Percentiles rank a stretch among this genome's conserved stretches.
phyloP scores from a whole-genome alignment of 2,113 vertebrate genomes.

The Cettia cetti region DNA sequence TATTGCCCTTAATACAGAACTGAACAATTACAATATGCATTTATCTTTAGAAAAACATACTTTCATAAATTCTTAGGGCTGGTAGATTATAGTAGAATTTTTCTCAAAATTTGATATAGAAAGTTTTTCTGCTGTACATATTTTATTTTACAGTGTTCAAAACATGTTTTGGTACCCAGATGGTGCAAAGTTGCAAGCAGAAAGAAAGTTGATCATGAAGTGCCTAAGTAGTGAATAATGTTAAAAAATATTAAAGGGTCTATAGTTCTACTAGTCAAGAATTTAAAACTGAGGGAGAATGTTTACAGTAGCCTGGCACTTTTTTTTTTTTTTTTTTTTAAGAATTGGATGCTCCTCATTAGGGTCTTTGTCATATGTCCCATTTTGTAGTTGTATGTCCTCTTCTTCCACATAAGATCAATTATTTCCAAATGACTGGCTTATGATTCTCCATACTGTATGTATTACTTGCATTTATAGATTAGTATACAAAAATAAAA shows the following conservation, averaged over 20 bases:
- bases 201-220: background rate
- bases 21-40: background rate
- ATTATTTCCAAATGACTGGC: background rate
- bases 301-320: background rate
- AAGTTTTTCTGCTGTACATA: background rate
- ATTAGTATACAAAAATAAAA: background rate
- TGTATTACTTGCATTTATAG: background rate
- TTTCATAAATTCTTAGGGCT: background rate
- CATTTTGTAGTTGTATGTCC: background rate
- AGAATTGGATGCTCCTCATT: background rate
- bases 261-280: background rate
- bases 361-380: background rate
- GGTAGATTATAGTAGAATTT: background rate
- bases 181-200: background rate
- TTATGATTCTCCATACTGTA: background rate
- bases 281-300: background rate
- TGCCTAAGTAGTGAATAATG: background rate
- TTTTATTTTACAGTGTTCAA: background rate
- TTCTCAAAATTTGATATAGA: background rate
- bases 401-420: background rate
- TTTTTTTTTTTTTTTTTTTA: background rate
- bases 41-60: background rate
- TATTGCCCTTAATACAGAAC: background rate
- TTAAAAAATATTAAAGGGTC: background rate
- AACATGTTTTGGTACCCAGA: background rate